A percentile compares a stretch with the other conserved stretches of the same genome.
phyloP scores from a whole-genome alignment of 2,888 invertebrate genomes.

The Drosophila basisetae region DNA sequence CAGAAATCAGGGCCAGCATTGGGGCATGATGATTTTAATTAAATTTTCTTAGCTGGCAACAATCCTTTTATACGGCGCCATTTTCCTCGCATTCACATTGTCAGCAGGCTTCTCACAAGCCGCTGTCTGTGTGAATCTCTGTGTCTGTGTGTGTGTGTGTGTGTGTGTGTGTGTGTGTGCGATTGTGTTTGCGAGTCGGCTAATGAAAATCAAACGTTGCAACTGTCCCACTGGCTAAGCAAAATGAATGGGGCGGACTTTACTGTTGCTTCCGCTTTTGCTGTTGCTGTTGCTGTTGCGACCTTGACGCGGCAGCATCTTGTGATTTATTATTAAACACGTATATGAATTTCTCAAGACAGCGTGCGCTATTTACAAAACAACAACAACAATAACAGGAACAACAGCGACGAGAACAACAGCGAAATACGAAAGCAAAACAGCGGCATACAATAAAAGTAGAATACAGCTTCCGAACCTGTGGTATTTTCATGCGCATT shows the following conservation, averaged over 20 bases:
- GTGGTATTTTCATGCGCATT: slow-evolving; percentile 73
- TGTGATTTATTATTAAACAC: slow-evolving; percentile 80
- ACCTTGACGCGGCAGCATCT: slow-evolving; percentile 60
- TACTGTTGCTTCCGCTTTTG: slow-evolving; percentile 8
- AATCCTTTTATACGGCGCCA: slow-evolving; percentile 77
- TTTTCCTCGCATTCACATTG: slow-evolving; percentile 50
- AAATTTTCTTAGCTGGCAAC: slow-evolving; percentile 73
- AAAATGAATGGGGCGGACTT: slow-evolving; percentile 49
- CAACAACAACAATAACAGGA: slow-evolving; percentile 4
- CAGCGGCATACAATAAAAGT: slow-evolving; percentile 22
- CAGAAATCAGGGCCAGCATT: slow-evolving; percentile 10
- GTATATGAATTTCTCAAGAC: slow-evolving; percentile 73
- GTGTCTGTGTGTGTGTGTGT: background rate
- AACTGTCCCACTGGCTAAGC: slow-evolving; percentile 48
- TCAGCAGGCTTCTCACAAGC: slow-evolving; percentile 20
- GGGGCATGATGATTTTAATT: slow-evolving; percentile 68
- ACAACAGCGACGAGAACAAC: background rate
- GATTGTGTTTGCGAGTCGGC: slow-evolving; percentile 31
- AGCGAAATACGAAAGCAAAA: background rate
- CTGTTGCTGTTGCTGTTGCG: slow-evolving; percentile 15
- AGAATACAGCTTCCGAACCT: slow-evolving; percentile 46
- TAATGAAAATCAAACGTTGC: slow-evolving; percentile 68
- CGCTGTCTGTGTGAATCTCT: slow-evolving; percentile 21
- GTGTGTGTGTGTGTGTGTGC: slow-evolving; percentile 9
- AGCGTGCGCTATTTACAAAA: slow-evolving; percentile 48